A percentile compares a stretch with the other conserved stretches of the same genome.
These are phyloP conservation scores for Phytoseiulus persimilis DNA, from an alignment of 2,888 invertebrate species.

Conservation along the genomic window DNA sequence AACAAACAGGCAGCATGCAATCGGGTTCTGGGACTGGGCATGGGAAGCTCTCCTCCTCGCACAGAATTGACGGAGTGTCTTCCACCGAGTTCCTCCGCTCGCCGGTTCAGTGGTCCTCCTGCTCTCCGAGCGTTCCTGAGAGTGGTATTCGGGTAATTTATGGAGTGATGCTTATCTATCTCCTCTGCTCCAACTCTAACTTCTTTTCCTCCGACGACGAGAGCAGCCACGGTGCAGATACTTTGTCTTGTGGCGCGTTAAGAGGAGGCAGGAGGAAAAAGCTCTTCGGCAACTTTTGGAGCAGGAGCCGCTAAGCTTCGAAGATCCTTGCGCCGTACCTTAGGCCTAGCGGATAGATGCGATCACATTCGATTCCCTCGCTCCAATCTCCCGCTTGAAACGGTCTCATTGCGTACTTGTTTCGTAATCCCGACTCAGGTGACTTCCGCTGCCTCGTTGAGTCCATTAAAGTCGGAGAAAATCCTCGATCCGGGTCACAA, in stretches of 20 bases:
- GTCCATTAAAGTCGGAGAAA: background rate
- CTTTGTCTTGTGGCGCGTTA: background rate
- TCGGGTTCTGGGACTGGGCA: background rate
- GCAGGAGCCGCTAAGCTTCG: background rate
- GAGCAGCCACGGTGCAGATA: background rate
- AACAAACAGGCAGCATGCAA: too few relatives aligned
- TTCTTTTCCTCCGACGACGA: background rate
- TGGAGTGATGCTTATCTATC: constrained; percentile 5
- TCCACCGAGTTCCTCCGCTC: background rate
- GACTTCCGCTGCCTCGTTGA: background rate
- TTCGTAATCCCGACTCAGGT: background rate
- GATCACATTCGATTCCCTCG: background rate
- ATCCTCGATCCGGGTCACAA: too few relatives aligned
- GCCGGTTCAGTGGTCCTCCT: background rate
- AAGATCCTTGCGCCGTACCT: background rate
- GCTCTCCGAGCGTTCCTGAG: background rate
- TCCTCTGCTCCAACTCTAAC: background rate
- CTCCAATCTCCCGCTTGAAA: background rate
- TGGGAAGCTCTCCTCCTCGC: background rate
- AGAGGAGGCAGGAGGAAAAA: background rate
- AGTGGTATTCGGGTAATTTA: background rate
- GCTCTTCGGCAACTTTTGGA: background rate
- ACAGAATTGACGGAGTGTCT: background rate
- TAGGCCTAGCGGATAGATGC: background rate
- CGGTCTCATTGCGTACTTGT: background rate